These are phyloP conservation scores for Zonitis immaculata DNA, from an alignment of 2,888 invertebrate genomes.

Conservation along the genomic window DNA sequence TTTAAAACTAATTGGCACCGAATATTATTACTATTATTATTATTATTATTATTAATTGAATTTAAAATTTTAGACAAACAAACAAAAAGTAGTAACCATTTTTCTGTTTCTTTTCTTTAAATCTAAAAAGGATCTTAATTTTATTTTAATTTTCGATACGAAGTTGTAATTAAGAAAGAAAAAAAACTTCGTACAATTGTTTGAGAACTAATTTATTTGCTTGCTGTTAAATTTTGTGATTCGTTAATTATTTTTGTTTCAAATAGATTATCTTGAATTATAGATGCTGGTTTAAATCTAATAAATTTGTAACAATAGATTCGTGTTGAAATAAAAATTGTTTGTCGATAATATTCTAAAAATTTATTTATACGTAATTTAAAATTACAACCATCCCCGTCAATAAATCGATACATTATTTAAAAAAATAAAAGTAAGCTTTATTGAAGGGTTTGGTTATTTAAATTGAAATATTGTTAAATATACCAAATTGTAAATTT, in stretches of 20 bases:
- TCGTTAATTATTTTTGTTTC: neutral
- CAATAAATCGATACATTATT: neutral
- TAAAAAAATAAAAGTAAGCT: neutral
- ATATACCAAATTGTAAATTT: neutral
- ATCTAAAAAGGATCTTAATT: too few relatives aligned
- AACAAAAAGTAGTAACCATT: neutral
- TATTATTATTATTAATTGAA: too few relatives aligned
- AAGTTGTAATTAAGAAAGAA: conserved; percentile 1
- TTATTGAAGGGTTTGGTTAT: neutral
- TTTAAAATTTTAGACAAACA: neutral
- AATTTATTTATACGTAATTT: neutral
- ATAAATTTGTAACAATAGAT: conserved; percentile 22
- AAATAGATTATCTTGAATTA: conserved; percentile 15
- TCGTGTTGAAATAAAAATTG: conserved; percentile 26
- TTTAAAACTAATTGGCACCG: too few relatives aligned
- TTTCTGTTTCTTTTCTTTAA: neutral
- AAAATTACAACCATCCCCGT: neutral
- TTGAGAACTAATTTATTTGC: conserved; percentile 13
- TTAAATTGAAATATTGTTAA: neutral
- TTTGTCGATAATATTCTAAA: neutral
- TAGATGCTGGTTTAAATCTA: conserved; percentile 17
- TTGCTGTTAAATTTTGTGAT: conserved; percentile 8
- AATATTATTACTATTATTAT: too few relatives aligned
- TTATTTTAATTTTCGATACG: neutral
- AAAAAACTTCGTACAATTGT: conserved; percentile 6